A percentile compares a stretch with the other conserved stretches of the same genome.
Evolutionary conservation across 2,888 invertebrate species (phyloP).

Genomic region (Barypeithes pellucidus): DNA sequence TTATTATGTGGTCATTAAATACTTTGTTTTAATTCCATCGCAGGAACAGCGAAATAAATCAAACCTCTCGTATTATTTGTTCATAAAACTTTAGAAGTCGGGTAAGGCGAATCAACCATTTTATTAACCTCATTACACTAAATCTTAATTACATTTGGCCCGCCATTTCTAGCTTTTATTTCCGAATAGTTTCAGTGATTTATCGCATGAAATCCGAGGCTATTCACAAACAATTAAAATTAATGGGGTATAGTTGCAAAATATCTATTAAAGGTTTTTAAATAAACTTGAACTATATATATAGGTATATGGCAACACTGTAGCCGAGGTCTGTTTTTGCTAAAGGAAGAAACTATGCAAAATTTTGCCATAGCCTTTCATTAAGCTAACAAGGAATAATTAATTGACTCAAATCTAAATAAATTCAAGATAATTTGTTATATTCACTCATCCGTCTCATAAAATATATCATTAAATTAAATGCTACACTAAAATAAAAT

Average conservation of each 20-base stretch:
- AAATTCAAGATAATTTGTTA: no score
- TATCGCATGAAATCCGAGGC: neutral
- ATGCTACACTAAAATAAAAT: no score
- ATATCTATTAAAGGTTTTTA: neutral
- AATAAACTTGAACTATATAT: neutral
- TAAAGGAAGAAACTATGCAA: no score
- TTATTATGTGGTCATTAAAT: no score
- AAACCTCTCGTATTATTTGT: neutral
- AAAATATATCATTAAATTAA: no score
- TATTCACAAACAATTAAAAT: constrained; percentile 14
- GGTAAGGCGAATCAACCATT: neutral
- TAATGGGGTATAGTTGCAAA: constrained; percentile 8
- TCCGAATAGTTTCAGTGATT: constrained; percentile 15
- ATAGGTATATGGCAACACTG: no score
- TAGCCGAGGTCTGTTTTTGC: no score
- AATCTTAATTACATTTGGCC: constrained; percentile 10
- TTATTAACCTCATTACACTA: constrained; percentile 8
- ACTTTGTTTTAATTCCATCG: no score
- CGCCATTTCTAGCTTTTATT: neutral
- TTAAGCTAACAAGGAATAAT: no score
- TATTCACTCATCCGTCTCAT: no score
- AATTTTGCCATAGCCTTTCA: no score
- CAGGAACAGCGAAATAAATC: neutral
- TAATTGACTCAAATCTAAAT: no score
- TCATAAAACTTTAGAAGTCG: neutral